phyloP scores from a whole-genome alignment of 2,888 invertebrate genomes.

The Cremastobaeus sp. region DNA sequence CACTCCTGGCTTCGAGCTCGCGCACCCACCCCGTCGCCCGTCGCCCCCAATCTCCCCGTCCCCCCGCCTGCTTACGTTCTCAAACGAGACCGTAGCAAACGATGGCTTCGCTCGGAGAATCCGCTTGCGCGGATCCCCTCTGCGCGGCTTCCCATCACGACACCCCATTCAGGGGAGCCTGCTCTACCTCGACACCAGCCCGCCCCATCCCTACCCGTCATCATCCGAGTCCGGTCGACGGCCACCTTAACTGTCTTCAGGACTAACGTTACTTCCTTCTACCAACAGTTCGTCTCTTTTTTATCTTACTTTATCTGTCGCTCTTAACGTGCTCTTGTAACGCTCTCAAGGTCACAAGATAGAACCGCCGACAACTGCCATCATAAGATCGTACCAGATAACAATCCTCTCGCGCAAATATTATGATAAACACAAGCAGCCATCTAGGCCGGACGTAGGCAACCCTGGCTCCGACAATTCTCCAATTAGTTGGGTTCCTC shows the following conservation, averaged over 20 bases:
- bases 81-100: constrained; percentile 7
- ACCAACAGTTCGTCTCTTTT: not conserved
- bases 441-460: no score
- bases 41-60: constrained; percentile 19
- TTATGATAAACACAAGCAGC: no score
- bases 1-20: constrained; percentile 63
- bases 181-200: not conserved
- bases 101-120: constrained; percentile 58
- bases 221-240: not conserved
- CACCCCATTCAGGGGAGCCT: not conserved
- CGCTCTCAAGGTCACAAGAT: no score
- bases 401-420: no score
- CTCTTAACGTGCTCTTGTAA: no score
- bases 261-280: not conserved
- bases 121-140: not conserved
- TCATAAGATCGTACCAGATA: no score
- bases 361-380: no score
- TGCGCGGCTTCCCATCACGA: not conserved
- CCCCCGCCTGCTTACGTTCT: constrained; percentile 8
- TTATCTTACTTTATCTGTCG: not conserved
- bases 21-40: constrained; percentile 36
- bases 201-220: no score
- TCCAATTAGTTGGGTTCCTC: no score
- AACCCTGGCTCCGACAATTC: no score
- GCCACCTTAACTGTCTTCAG: no score